Evolutionary conservation across 2,888 invertebrate genomes (phyloP), one percentile per base, ranked within the genome.

Genomic region (Drosophila demipolita): DNA sequence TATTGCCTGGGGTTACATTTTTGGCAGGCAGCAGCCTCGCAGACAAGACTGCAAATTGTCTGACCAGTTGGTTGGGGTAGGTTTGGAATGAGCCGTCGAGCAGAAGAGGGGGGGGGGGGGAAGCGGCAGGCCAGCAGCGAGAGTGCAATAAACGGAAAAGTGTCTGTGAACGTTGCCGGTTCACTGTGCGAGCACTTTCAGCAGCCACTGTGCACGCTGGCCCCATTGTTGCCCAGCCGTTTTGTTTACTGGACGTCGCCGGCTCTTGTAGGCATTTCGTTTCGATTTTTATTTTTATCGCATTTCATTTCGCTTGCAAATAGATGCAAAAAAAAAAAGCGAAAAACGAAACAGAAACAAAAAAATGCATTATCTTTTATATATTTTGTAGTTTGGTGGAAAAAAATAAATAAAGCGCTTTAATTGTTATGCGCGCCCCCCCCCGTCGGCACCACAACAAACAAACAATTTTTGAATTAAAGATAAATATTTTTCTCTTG

Each of bases 1-100:
- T 87, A 85, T 83, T 78, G 90, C 90, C 83, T 72, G 73, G 76
- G 90, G 83, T 84, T 82, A 86, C 80, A 88, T 86, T 90, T 87
- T 90, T 89, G 81, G 89, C 87, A 82, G 80, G 70, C 89, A 79
- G 70, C 89, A 79, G 76, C 66, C 64, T 67, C 59, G 53, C 55
- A 80, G 87, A 87, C 88, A 85, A 82, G 74, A 63, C 81, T 85
- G 83, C 81, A 81, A 87, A 85, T 89, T 84, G 85, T 89, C 85
- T 86, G 85, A 87, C 87, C 89, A 82, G 42, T n/a, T 65, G 60
- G 64, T 29, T 55, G 59, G 60, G 40, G 33, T 26, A 50, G 32
- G 52, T 29, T 29, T 15, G 23, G 8, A 15, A 45, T 45, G 45
- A 4, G 45, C 23, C 23, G 1, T 17, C 26, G 4, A 5, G 49